Base-by-base conservation (phyloP, 2,797 vertebrate genomes). In the Ceryle rudis region DNA sequence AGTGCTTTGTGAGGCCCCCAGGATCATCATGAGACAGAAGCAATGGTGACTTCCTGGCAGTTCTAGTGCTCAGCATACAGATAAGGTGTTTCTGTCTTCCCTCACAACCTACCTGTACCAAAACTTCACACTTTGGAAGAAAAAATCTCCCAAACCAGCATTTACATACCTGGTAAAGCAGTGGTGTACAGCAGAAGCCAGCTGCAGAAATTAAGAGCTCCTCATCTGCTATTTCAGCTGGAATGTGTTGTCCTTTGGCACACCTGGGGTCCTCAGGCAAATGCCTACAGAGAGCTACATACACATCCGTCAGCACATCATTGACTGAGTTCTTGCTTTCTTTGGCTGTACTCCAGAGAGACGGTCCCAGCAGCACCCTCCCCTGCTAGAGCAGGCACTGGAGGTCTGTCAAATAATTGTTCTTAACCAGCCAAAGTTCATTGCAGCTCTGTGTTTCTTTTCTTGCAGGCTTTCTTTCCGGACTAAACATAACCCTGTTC, bases 1-100 rank as follows among this genome's bases (percentile, higher is more conserved):
- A 21, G 22, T 1, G 0, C 26, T 46, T 5, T 16, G 8, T 49
- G 49, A 65, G 25, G 12, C 3, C 7, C 14, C 39, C 0, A 0
- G 58, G 29, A 31, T 0, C 15, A 18, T 22, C 4, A 1, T 23
- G 17, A 77, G 21, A 28, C 10, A 85, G 51, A 74, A 44, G 7
- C 28, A 47, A 10, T 6, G 42, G 35, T 14, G 12, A 41, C 23
- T 10, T 51, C 21, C 42, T 47, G 22, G 26, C 18, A 67, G 6
- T 55, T 18, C 33, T 15, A 13, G 37, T 33, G 13, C 22, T 44
- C 20, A 21, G 10, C 33, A 6, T 31, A 17, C 5, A 51, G 29
- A 9, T 33, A 12, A 0, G 11, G 10, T 5, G 6, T 20, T 86
- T 86, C 33, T 66, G 15, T 69, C 28, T 64, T 82, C 19, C 31